Base-by-base conservation (phyloP, 1,140 invertebrate species). In the Drosophila quadrilineata region DNA sequence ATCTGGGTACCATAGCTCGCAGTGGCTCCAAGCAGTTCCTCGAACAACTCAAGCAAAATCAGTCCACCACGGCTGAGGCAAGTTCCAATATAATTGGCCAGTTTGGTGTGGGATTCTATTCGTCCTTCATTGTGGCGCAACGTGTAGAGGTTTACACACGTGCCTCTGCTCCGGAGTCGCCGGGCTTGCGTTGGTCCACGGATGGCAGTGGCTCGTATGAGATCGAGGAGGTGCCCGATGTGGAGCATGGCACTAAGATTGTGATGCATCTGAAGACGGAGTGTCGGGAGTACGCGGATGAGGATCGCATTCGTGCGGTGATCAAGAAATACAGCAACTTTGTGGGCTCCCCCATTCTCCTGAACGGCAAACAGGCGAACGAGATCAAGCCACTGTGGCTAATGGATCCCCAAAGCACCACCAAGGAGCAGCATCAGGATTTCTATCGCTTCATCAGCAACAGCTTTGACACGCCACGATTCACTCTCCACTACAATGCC, bases 81-180 rank as follows among this genome's bases (percentile, higher is more conserved):
- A 87, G 92, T 3, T 93, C 92, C n/a, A 94, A 94, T 57, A 98
- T 99, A 52, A 99, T 99, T 90, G 98, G 98, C 3, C 97, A 99
- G 88, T 99, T 99, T 92, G 98, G 98, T 63, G 98, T 99, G 9
- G 98, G 98, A 6, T 99, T 99, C 89, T 99, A 99, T 87, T 98
- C 98, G 33, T 94, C 95, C 0, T 99, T 99, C 89, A 99, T 99
- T 95, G 98, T 99, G 0, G 96, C 97, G 48, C 94, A 98, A 73
- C 95, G 95, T 89, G 96, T 99, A 9, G 96, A 98, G 87, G 97
- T 99, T 0, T 98, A 92, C 82, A 97, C 97, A 3, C 92, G 93
- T 77, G 93, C 92, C 54, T 92, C 93, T 2, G 92, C 92, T 54
- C 77, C 90, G 1, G 91, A 92, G n/a, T 92, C 93, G 0, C 90